Evolutionary conservation across 2,797 vertebrate species (phyloP).

Genomic region (Enteromius thamalakanensis): DNA sequence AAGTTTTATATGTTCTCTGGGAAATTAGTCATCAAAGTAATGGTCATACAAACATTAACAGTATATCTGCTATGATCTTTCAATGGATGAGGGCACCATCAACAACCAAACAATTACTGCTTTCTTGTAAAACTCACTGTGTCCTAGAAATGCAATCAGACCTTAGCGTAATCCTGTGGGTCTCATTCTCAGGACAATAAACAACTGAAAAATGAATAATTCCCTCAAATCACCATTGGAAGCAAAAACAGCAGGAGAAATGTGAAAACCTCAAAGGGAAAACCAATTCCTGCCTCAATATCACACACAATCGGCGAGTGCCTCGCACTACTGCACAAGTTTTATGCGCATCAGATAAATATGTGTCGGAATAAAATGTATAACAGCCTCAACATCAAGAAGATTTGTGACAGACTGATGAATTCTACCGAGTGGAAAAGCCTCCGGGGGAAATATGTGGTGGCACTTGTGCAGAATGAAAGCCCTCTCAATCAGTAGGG

Average conservation of each 20-base stretch:
- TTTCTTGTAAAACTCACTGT: slow-evolving; percentile 20
- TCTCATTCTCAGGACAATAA: slow-evolving; percentile 73
- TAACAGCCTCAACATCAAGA: slow-evolving; percentile 20
- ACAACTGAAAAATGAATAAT: slow-evolving; percentile 76
- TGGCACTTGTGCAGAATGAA: slow-evolving; percentile 49
- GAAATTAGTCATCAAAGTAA: slow-evolving; percentile 4
- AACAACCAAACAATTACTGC: slow-evolving; percentile 1
- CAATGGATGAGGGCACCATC: slow-evolving; percentile 5
- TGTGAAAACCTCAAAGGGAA: slow-evolving; percentile 29
- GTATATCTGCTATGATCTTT: slow-evolving; percentile 8
- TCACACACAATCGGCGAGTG: background rate
- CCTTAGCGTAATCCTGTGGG: slow-evolving; percentile 69
- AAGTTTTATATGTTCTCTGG: slow-evolving; percentile 13
- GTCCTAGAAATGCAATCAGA: slow-evolving; percentile 70
- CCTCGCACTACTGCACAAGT: slow-evolving; percentile 6
- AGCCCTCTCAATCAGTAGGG: slow-evolving; percentile 62
- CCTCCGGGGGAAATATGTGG: slow-evolving; percentile 51
- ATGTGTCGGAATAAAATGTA: slow-evolving; percentile 6
- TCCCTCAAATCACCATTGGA: slow-evolving; percentile 74
- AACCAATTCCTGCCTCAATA: background rate
- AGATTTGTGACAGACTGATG: slow-evolving; percentile 44
- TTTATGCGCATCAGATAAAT: slow-evolving; percentile 51
- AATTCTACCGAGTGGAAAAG: slow-evolving; percentile 31
- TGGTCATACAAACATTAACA: slow-evolving; percentile 20
- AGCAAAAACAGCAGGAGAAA: slow-evolving; percentile 70